Evolutionary conservation across 2,797 vertebrate species (phyloP), one percentile per base, ranked within the genome.

Genomic region (Garrulus glandarius): DNA sequence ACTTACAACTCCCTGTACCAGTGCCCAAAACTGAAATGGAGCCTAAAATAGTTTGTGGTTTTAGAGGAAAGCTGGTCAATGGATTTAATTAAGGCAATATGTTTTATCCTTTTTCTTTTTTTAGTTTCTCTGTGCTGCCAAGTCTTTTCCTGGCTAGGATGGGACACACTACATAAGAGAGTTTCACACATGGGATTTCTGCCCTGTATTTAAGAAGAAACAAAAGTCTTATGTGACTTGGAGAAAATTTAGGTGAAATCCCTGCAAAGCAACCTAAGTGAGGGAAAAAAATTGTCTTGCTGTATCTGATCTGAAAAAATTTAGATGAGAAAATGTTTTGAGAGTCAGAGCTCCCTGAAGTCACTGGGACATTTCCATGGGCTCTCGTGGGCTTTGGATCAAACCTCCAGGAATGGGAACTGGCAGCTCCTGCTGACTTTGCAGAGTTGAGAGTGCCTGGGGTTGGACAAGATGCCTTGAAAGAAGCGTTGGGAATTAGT

Each of bases 71-170:
- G 69, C 74, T 78, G 85, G 77, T 83, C 92, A 87, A 70, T 87
- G 78, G 77, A 78, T 91, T 95, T 88, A 95, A 91, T 89, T 91
- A 92, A 89, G 50, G 37, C 80, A 95, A 53, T 94, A 60, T 75
- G 87, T 53, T 95, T 90, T 85, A 70, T 55, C 39, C 47, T 60
- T 59, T 85, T 6, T 41, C 41, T 68, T 69, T 85, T 57, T 63
- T 64, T 39, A 65, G 78, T 72, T 70, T 29, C 65, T 85, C 74
- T 82, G 41, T 50, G 49, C 74, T 95, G 86, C 91, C 93, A 93
- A 93, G 30, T 8, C 50, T 67, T 79, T 81, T 79, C 82, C 87
- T 95, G 92, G 90, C 78, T 78, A 24, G 71, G 50, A 53, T n/a
- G 34, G 36, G 75, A 11, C 75, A 52, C 43, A 78, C 57, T 70